Evolutionary conservation across 2,113 vertebrate species (phyloP), one percentile per base, ranked within the genome.

Genomic region (Notechis scutatus): DNA sequence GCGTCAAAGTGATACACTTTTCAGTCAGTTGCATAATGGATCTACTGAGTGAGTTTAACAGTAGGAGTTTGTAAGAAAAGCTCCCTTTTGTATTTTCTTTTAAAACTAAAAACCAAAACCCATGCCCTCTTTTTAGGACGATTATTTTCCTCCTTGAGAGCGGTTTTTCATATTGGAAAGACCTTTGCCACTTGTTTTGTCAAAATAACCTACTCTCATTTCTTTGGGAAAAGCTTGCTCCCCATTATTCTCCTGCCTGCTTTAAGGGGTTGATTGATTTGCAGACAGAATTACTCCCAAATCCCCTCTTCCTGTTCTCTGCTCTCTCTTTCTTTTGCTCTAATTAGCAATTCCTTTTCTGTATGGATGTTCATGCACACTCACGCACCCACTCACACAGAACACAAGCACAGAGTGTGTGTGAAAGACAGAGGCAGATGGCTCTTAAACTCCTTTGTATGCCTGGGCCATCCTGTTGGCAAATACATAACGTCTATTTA

Each of bases 341-440:
- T 97, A 97, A 97, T 97, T 96, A 97, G 96, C 94, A 95, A 96
- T 92, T 93, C 92, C 96, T 95, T 96, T 92, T 95, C 59, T 96
- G 93, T 95, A 93, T 96, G 93, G 92, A 85, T 85, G 85, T 95
- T 96, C 95, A 96, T 95, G 96, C 90, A 94, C 95, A 97, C 95
- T 96, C 95, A 96, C 10, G 89, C 94, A 97, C 88, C 93, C 94
- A 91, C 90, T 91, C 88, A 88, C 87, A 92, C 45, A 88, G 34
- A 95, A 59, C 87, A 74, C 95, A 95, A 95, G 93, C 94, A 92
- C 93, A 95, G 96, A 96, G 95, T 95, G 95, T 94, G 90, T 95
- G 95, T 96, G 96, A 96, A 97, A 96, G 95, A 94, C 89, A 91
- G 93, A 93, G 94, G 92, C 96, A 97, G 96, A 96, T 96, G 94